Evolutionary conservation across 2,113 vertebrate genomes (phyloP).

Genomic region (Arvicanthis niloticus): DNA sequence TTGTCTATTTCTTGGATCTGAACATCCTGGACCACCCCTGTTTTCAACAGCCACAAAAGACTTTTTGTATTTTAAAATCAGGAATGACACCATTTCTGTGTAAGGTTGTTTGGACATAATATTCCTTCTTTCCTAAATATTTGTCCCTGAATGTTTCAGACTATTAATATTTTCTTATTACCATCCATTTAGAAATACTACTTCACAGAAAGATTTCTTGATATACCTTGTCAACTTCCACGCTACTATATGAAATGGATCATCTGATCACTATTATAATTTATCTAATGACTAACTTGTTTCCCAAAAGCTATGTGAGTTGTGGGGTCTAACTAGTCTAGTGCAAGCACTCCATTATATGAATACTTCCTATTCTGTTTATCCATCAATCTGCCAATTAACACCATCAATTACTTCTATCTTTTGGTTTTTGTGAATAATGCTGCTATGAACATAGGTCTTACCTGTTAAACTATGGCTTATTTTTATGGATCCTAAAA

Average conservation of each 20-base stretch:
- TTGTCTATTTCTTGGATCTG: not conserved
- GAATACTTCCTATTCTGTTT: not conserved
- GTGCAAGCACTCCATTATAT: not conserved
- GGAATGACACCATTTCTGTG: not conserved
- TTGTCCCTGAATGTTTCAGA: not conserved
- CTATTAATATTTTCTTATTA: not conserved
- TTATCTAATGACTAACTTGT: not conserved
- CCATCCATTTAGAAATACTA: not conserved
- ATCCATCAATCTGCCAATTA: too few relatives aligned
- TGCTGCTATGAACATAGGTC: not conserved
- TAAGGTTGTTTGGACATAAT: not conserved
- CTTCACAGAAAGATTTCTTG: not conserved
- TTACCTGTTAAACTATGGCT: not conserved
- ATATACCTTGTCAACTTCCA: not conserved
- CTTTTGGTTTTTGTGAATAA: not conserved
- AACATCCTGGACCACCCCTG: not conserved
- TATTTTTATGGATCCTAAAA: constrained; percentile 1
- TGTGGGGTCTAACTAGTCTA: not conserved
- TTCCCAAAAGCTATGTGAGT: not conserved
- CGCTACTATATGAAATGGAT: not conserved
- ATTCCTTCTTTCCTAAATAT: not conserved
- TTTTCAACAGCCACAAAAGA: not conserved
- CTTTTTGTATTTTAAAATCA: not conserved
- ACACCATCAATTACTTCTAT: not conserved
- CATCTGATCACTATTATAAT: not conserved